Conservation (phyloP, 2,888 invertebrate genomes). For the Eupithecia centaureata region DNA sequence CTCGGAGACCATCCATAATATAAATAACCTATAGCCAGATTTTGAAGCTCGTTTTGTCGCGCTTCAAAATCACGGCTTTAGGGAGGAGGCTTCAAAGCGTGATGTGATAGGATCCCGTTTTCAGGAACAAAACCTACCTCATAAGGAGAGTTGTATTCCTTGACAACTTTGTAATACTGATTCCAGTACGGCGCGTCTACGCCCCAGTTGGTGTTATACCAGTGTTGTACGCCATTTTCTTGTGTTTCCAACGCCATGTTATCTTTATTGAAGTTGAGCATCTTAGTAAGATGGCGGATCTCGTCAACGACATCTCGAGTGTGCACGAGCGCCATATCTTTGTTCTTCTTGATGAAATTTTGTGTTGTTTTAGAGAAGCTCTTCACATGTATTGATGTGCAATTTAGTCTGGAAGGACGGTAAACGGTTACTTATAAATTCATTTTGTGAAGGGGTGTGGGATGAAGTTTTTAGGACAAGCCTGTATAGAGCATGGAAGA, state of each 20-base stretch:
- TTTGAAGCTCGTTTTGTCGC: too few relatives aligned
- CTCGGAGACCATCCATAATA: too few relatives aligned
- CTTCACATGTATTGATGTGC: slow-evolving; percentile 69
- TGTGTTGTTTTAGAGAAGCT: slow-evolving; percentile 74
- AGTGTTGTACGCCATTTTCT: slow-evolving; percentile 48
- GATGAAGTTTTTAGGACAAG: too few relatives aligned
- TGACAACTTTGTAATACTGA: slow-evolving; percentile 71
- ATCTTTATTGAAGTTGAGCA: slow-evolving; percentile 65
- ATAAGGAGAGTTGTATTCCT: slow-evolving; percentile 71
- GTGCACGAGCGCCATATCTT: slow-evolving; percentile 59
- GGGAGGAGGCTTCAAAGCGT: too few relatives aligned
- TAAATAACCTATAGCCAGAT: too few relatives aligned
- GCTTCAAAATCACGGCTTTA: too few relatives aligned
- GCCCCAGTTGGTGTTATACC: slow-evolving; percentile 78
- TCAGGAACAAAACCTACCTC: slow-evolving; percentile 59
- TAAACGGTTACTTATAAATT: background rate
- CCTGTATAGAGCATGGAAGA: too few relatives aligned
- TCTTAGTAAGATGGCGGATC: slow-evolving; percentile 65
- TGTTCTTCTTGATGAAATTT: slow-evolving; percentile 68
- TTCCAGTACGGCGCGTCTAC: slow-evolving; percentile 80
- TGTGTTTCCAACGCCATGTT: slow-evolving; percentile 32
- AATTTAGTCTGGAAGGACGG: slow-evolving; percentile 64
- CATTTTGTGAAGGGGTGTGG: too few relatives aligned
- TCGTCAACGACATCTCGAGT: slow-evolving; percentile 70
- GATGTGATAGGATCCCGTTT: background rate